phyloP scores from a whole-genome alignment of 2,888 invertebrate species.

The Bedellia somnulentella region DNA sequence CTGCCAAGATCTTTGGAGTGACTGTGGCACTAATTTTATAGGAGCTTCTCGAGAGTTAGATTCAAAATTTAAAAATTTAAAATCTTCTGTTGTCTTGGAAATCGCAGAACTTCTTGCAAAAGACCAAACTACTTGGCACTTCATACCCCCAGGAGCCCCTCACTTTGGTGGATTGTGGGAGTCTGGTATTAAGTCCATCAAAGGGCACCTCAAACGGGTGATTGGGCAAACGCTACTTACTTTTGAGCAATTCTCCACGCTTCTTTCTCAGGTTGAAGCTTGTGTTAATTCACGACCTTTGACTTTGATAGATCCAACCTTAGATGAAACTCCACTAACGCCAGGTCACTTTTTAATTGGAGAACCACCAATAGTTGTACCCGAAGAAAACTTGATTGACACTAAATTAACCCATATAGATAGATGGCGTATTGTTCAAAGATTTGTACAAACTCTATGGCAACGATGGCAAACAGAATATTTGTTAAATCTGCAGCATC shows the following conservation, averaged over 20 bases:
- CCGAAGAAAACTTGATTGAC: not conserved
- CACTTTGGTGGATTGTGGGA: constrained; percentile 12
- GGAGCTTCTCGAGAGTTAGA: constrained; percentile 10
- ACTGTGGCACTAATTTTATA: constrained; percentile 8
- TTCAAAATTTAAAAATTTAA: constrained; percentile 7
- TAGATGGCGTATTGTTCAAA: not conserved
- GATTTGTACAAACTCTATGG: not conserved
- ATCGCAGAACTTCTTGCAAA: constrained; percentile 5
- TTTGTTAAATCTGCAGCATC: too few species aligned
- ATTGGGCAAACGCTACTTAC: constrained; percentile 5
- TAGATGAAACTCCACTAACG: too few species aligned
- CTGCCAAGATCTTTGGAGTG: constrained; percentile 7
- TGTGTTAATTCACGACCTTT: constrained; percentile 12
- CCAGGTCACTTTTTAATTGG: constrained; percentile 2
- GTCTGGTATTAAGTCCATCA: constrained; percentile 8
- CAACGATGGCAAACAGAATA: not conserved
- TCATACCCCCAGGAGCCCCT: constrained; percentile 11
- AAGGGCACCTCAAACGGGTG: constrained; percentile 7
- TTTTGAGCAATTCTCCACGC: constrained; percentile 11
- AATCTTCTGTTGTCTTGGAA: not conserved
- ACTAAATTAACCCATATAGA: not conserved
- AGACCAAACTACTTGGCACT: constrained; percentile 12
- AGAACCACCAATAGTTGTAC: not conserved
- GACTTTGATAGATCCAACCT: not conserved
- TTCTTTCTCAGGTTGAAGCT: constrained; percentile 11